Evolutionary conservation across 2,113 vertebrate genomes (phyloP), one percentile per base, ranked within the genome.

Genomic region (Melanotaenia duboulayi): DNA sequence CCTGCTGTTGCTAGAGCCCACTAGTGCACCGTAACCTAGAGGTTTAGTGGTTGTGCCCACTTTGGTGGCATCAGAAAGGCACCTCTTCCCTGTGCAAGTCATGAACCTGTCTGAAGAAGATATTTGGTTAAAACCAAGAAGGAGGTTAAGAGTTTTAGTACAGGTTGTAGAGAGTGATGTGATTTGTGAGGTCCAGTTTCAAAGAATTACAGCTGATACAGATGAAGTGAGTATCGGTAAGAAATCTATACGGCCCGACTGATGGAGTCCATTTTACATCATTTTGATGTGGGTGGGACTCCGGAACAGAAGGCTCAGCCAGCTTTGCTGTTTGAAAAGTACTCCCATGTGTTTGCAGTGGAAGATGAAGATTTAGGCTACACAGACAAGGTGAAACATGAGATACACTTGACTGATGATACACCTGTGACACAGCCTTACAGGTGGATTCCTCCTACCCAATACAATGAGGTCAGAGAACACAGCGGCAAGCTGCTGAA

Each of bases 311-410:
- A 56, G 9, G 54, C 16, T 7, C 42, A 62, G 7, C 16, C 46
- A 10, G 42, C 40, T 46, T 46, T 35, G 4, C 25, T 63, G 60
- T 9, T 63, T 19, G 24, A 1, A 7, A 49, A 7, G 2, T 63
- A 63, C 24, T 49, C 24, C 28, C 48, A n/a, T 49, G 60, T 49
- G 7, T 63, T 63, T 64, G 61, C 61, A 50, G 7, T 12, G 5
- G 46, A 64, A 50, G 61, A 64, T 17, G n/a, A 50, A 5, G 28
- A 65, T 14, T 3, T 51, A 5, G 62, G 62, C 10, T 22, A 49
- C 7, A 50, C 25, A 2, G 28, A 57, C 10, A 50, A 65, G 51
- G 62, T 51, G 8, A 28, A 65, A 65, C 62, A 51, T 39, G 48
- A 65, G 14, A 19, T 65, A 37, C 62, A 28, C 28, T 4, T 28